phyloP scores from a whole-genome alignment of 2,888 invertebrate genomes.

The Megalurothrips usitatus region DNA sequence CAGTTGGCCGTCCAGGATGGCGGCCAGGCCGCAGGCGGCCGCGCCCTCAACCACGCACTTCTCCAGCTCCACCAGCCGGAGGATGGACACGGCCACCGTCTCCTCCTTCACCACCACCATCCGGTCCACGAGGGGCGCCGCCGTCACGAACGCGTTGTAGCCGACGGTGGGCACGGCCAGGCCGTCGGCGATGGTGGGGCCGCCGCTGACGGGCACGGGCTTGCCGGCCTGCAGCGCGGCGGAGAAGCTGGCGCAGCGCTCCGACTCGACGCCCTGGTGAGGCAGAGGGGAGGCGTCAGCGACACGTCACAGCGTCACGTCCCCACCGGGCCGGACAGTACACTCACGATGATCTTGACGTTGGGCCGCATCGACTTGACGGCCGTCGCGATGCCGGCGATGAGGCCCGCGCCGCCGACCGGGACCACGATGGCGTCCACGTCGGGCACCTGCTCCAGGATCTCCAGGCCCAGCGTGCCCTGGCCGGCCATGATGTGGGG shows the following conservation, averaged over 20 bases:
- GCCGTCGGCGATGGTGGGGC: conserved; percentile 81
- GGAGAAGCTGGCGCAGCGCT: conserved; percentile 82
- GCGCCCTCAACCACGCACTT: conserved; percentile 91
- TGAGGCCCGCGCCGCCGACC: conserved; percentile 88
- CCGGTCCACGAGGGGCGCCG: conserved; percentile 68
- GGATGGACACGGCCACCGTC: conserved; percentile 75
- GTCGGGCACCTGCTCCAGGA: conserved; percentile 80
- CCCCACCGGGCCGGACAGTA: neutral
- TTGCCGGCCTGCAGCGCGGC: conserved; percentile 64
- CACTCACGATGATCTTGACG: conserved; percentile 78
- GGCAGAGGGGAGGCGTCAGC: conserved; percentile 22
- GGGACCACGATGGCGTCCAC: conserved; percentile 88
- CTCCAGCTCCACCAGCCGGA: conserved; percentile 73
- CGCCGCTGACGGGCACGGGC: conserved; percentile 62
- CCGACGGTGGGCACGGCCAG: conserved; percentile 84
- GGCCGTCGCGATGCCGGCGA: conserved; percentile 87
- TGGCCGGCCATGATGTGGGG: conserved; percentile 94
- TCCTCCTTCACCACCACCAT: conserved; percentile 78
- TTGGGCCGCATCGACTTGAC: conserved; percentile 79
- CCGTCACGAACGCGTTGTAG: conserved; percentile 75
- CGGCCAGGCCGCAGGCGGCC: conserved; percentile 80
- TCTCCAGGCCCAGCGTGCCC: conserved; percentile 90
- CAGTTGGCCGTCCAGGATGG: conserved; percentile 72
- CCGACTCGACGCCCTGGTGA: conserved; percentile 81
- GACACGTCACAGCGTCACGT: too few relatives aligned